Percentiles rank a stretch among this genome's conserved stretches.
These are phyloP conservation scores for Galerucella pusilla DNA, from an alignment of 2,888 invertebrate species.

Conservation along the genomic window DNA sequence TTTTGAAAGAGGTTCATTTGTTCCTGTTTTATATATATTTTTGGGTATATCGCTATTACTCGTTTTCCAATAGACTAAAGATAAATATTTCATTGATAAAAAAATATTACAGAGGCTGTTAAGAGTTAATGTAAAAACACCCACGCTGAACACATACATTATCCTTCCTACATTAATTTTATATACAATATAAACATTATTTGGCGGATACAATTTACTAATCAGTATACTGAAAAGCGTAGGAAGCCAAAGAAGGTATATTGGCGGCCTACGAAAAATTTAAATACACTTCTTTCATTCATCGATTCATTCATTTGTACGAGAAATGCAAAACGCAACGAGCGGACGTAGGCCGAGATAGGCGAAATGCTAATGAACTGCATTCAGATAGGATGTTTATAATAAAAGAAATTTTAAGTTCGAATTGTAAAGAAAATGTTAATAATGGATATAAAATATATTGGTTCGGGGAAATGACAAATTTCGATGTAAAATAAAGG, in stretches of 20 bases:
- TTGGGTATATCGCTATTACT: too few species aligned
- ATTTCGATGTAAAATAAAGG: too few species aligned
- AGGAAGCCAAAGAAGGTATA: conserved; percentile 12
- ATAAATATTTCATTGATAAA: too few species aligned
- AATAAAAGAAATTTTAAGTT: not conserved
- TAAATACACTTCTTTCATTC: conserved; percentile 8
- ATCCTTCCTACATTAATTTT: not conserved
- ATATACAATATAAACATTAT: not conserved
- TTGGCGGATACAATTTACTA: conserved; percentile 10
- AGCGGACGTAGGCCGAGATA: conserved; percentile 15
- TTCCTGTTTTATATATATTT: too few species aligned
- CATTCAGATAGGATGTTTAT: not conserved
- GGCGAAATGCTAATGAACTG: conserved; percentile 21
- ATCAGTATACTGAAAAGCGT: not conserved
- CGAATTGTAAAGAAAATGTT: not conserved
- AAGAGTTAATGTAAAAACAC: not conserved
- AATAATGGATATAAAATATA: not conserved
- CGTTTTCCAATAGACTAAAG: too few species aligned
- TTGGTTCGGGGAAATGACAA: too few species aligned
- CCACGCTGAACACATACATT: not conserved
- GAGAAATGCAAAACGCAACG: too few species aligned
- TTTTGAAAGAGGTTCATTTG: too few species aligned
- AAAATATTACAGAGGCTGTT: too few species aligned
- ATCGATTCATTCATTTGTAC: not conserved
- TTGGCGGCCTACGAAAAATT: conserved; percentile 19